Base-by-base conservation (phyloP, 2,113 vertebrate genomes). In the Actenoides hombroni region DNA sequence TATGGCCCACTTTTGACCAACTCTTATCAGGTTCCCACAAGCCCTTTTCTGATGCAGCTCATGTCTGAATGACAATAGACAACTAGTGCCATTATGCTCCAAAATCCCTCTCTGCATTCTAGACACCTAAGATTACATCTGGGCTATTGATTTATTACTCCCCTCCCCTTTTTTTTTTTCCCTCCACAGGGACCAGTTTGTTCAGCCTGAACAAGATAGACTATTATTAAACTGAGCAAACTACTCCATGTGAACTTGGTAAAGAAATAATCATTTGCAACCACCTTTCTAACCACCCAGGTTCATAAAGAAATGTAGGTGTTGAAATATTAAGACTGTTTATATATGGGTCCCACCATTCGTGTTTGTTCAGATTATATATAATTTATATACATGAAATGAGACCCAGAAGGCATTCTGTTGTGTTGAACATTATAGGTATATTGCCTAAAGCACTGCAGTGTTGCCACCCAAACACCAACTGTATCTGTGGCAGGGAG, bases 81-180 rank as follows among this genome's bases (percentile, higher is more conserved):
- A 98, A 98, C 98, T 98, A 97, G 97, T 98, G 97, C 98, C 98
- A 99, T 99, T 99, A 99, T 98, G 98, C 98, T 98, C 97, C 92
- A 97, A 98, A 99, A 98, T 98, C 98, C 98, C 98, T 98, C 98
- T 98, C 97, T 98, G 98, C 98, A 98, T 99, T 99, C 99, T 99
- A 98, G 99, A 98, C 98, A 99, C 98, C 97, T 97, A 98, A 99
- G 99, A 99, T 99, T 99, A 99, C 99, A 99, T 99, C 99, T 98
- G 95, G 98, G 97, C 96, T 98, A 98, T 98, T 99, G 99, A 99
- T 99, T 99, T 99, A 99, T 99, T 98, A 96, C 98, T 93, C 97
- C 97, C 97, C 97, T 97, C 96, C 97, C 97, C 94, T 94, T 95
- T 83, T 92, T 94, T 97, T 92, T 95, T 82, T 78, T 70, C 35